A percentile compares a stretch with the other conserved stretches of the same genome.
phyloP scores from a whole-genome alignment of 2,888 invertebrate species.

The Hymenopus coronatus region DNA sequence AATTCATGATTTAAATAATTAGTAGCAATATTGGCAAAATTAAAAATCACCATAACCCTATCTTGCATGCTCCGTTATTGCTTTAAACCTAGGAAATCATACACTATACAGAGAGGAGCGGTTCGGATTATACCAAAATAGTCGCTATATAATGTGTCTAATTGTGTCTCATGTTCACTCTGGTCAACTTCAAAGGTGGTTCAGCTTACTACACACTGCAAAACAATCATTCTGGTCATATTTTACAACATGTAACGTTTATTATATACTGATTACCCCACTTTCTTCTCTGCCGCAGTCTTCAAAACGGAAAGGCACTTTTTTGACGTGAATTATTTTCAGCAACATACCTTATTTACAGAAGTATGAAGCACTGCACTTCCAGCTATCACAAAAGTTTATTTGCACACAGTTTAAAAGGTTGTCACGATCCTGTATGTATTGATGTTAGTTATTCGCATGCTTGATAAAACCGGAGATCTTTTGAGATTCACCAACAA shows the following conservation, averaged over 20 bases:
- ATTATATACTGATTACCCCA: too few relatives aligned
- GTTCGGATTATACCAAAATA: not conserved
- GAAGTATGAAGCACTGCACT: not conserved
- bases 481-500: not conserved
- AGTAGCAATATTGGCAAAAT: too few relatives aligned
- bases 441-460: not conserved
- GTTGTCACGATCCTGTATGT: conserved; percentile 27
- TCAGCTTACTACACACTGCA: not conserved
- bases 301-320: not conserved
- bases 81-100: not conserved
- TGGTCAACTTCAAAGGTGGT: not conserved
- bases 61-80: not conserved
- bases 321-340: not conserved
- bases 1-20: too few relatives aligned
- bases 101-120: not conserved
- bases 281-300: too few relatives aligned
- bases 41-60: not conserved
- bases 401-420: not conserved
- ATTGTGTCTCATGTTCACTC: not conserved
- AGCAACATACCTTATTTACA: not conserved
- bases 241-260: too few relatives aligned
- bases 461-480: not conserved
- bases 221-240: too few relatives aligned
- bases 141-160: not conserved
- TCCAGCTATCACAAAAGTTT: not conserved